Evolutionary conservation across 2,113 vertebrate species (phyloP).

Genomic region (Mugil cephalus): DNA sequence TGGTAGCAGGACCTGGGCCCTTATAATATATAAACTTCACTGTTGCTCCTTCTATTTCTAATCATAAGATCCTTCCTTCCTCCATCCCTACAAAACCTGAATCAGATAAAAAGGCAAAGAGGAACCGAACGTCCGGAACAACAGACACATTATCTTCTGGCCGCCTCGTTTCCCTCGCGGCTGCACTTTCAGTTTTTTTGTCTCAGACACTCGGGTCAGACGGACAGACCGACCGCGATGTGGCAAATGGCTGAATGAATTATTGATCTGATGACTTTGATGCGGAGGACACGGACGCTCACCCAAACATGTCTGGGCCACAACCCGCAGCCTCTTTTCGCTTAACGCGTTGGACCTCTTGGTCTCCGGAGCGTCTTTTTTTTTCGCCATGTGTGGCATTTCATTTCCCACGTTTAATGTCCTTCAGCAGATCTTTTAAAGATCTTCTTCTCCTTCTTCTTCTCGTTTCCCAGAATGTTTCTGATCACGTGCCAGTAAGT

Average conservation of each 20-base stretch:
- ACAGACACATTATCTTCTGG: slow-evolving; percentile 1
- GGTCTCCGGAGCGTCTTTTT: too few species aligned
- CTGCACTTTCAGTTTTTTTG: slow-evolving; percentile 7
- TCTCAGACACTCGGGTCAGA: slow-evolving; percentile 37
- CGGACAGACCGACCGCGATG: slow-evolving; percentile 54
- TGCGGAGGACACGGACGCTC: slow-evolving; percentile 47
- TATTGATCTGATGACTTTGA: slow-evolving; percentile 72
- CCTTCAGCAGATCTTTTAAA: neutral
- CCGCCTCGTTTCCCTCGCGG: slow-evolving; percentile 2
- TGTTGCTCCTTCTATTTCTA: too few species aligned
- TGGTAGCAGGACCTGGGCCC: too few species aligned
- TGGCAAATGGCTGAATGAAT: slow-evolving; percentile 73
- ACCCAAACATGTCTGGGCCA: slow-evolving; percentile 51
- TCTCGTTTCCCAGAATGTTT: slow-evolving; percentile 19
- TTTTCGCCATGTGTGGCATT: neutral
- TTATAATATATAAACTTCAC: too few species aligned
- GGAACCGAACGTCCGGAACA: neutral
- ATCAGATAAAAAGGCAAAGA: neutral
- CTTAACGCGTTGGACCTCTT: too few species aligned
- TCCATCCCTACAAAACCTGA: neutral
- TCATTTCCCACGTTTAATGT: neutral
- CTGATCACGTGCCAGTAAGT: slow-evolving; percentile 6
- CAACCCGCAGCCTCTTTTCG: neutral
- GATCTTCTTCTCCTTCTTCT: neutral
- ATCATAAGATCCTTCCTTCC: too few species aligned